phyloP scores from a whole-genome alignment of 1,140 invertebrate genomes.

The Brachystomella parvula region DNA sequence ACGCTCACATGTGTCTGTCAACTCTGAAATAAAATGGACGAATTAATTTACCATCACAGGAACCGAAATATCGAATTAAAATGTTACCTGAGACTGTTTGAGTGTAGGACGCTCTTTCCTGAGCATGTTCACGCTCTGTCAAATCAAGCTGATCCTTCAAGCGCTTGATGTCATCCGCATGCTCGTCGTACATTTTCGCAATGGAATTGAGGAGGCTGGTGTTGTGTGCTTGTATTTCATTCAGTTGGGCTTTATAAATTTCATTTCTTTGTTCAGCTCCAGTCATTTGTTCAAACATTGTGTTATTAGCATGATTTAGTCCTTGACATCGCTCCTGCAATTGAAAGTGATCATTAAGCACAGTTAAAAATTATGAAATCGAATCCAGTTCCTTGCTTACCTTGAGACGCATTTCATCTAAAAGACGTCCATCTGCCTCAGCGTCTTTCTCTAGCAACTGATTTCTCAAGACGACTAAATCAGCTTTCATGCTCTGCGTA shows the following conservation, averaged over 20 bases:
- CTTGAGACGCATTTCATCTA: no score
- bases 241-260: not conserved
- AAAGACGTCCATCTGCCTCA: no score
- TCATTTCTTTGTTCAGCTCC: not conserved
- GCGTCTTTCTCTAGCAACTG: no score
- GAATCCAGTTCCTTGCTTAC: no score
- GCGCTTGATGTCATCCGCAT: not conserved
- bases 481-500: no score
- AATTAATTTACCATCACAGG: not conserved
- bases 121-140: not conserved
- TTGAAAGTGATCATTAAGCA: not conserved
- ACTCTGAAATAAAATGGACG: not conserved
- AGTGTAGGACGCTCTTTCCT: not conserved
- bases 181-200: not conserved
- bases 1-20: not conserved
- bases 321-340: not conserved
- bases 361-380: no score
- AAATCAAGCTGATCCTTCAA: not conserved
- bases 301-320: not conserved
- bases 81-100: not conserved
- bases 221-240: not conserved
- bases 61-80: not conserved
- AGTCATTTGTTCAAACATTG: slow-evolving; percentile 1
- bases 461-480: no score
- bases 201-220: not conserved